phyloP scores from a whole-genome alignment of 2,113 vertebrate species.

The Gobius niger region DNA sequence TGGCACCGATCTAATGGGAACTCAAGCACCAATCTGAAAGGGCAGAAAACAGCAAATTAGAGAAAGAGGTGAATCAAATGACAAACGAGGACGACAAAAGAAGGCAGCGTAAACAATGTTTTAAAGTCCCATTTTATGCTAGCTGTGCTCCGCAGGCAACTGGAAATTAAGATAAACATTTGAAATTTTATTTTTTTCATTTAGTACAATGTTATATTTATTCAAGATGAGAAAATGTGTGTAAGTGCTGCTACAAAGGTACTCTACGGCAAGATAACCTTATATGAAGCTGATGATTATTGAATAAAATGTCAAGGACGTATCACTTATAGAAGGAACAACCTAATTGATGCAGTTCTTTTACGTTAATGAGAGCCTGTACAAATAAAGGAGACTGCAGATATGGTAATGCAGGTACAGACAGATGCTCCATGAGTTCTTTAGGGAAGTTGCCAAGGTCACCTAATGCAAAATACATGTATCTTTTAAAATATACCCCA shows the following conservation, averaged over 20 bases:
- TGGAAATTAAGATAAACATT: too few species aligned
- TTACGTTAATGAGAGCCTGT: neutral
- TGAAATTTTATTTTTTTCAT: too few species aligned
- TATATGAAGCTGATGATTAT: neutral
- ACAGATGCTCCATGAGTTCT: constrained; percentile 2
- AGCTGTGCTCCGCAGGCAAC: too few species aligned
- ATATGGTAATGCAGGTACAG: constrained; percentile 2
- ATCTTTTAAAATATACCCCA: neutral
- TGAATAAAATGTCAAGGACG: constrained; percentile 17
- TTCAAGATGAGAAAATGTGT: too few species aligned
- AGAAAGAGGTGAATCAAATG: constrained; percentile 6
- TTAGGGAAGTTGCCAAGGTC: neutral
- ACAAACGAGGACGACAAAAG: too few species aligned
- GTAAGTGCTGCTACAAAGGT: neutral
- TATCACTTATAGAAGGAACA: neutral
- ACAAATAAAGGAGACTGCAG: neutral
- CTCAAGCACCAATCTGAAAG: constrained; percentile 11
- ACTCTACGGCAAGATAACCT: neutral
- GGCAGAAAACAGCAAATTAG: constrained; percentile 20
- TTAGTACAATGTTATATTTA: too few species aligned
- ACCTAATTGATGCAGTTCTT: neutral
- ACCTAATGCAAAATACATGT: neutral
- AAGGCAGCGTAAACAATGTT: neutral
- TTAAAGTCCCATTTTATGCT: too few species aligned
- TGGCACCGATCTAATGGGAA: constrained; percentile 14